A percentile compares a stretch with the other conserved stretches of the same genome.
These are phyloP conservation scores for Erythrocebus patas DNA, from an alignment of 2,113 vertebrate genomes.

Conservation along the genomic window DNA sequence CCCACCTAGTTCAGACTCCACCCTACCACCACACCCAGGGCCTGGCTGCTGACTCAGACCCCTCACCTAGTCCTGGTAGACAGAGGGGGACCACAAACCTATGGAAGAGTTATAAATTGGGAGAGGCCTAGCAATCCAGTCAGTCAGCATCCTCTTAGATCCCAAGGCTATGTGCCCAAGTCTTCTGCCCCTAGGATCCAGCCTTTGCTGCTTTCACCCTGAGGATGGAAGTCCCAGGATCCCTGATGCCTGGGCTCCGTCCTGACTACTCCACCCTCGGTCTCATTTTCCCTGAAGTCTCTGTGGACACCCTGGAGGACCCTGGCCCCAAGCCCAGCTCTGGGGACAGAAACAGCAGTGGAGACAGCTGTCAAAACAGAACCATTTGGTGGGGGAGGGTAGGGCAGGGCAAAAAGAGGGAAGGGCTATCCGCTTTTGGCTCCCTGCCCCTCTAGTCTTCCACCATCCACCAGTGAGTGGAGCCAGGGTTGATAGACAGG, in stretches of 20 bases:
- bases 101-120: background rate
- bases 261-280: background rate
- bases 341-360: constrained; percentile 71
- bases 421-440: background rate
- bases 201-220: background rate
- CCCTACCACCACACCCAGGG: background rate
- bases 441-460: background rate
- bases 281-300: constrained; percentile 64
- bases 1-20: background rate
- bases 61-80: background rate
- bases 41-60: constrained; percentile 24
- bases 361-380: constrained; percentile 78
- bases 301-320: constrained; percentile 64
- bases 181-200: background rate
- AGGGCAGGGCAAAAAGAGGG: background rate
- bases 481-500: background rate
- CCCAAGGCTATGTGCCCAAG: background rate
- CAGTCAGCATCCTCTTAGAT: background rate
- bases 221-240: background rate
- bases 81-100: background rate
- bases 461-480: background rate
- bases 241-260: background rate
- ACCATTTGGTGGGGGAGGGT: constrained; percentile 18
- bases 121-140: background rate
- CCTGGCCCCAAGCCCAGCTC: constrained; percentile 73